Evolutionary conservation across 2,888 invertebrate species (phyloP), one percentile per base, ranked within the genome.

Genomic region (Iphiclides podalirius): DNA sequence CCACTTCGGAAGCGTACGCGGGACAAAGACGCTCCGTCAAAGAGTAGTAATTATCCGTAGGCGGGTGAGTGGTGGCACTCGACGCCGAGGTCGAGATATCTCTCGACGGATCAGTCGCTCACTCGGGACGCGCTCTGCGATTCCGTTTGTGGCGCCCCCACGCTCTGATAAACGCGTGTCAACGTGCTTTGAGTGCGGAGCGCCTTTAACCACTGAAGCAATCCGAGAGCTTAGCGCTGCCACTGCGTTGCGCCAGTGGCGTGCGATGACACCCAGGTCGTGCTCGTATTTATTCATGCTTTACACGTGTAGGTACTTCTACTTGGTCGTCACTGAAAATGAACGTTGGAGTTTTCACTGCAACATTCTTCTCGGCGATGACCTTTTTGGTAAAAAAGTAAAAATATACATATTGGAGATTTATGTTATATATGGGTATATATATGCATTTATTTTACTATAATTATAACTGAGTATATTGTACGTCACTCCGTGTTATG

Each of bases 131-230:
- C 80, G 83, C 86, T 87, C 79, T 79, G 75, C 77, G 77, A 87
- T 87, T 87, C 88, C 80, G 86, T 88, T 86, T 88, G 88, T 83
- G 83, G 20, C 20, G 76, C 76, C 59, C 73, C 74, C 75, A 73
- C 75, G 75, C 81, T 79, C 81, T 79, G 83, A 81, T 86, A 85
- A 86, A 85, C 84, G 77, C 80, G 75, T 76, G 82, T 84, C 82
- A 80, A 76, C 83, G 75, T 74, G 82, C 78, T 79, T 79, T 82
- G 82, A 82, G 75, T 75, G 65, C 72, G 61, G 54, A 68, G 70
- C 70, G 70, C 70, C 70, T 79, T 76, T 75, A 76, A 68, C 75
- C 70, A 67, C 70, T 66, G 66, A 62, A 66, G 63, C 69, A 66
- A 66, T 60, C 66, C 66, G 62, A 64, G 63, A 60, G 67, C 66